These are phyloP conservation scores for Diarsia rubi DNA, from an alignment of 2,888 invertebrate genomes.

Conservation along the genomic window DNA sequence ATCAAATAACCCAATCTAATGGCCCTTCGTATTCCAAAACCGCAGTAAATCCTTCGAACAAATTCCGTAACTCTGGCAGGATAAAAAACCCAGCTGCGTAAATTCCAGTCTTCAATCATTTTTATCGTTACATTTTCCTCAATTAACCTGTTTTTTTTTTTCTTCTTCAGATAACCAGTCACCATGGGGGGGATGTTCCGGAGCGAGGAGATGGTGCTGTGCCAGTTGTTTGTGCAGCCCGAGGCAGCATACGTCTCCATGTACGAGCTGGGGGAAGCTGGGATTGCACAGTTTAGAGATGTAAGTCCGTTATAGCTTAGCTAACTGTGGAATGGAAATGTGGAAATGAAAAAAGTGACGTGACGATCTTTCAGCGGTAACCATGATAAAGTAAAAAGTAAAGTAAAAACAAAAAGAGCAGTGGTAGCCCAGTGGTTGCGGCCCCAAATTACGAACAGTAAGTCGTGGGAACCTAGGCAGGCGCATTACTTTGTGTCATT, in stretches of 20 bases:
- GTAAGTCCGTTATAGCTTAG: slow-evolving; percentile 84
- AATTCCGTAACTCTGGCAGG: too few species aligned
- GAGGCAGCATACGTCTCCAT: slow-evolving; percentile 94
- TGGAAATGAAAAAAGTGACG: not conserved
- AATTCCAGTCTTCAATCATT: not conserved
- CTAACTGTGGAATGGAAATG: too few species aligned
- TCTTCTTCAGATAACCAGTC: slow-evolving; percentile 46
- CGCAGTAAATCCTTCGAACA: too few species aligned
- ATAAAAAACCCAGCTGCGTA: not conserved
- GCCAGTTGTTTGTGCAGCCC: slow-evolving; percentile 93
- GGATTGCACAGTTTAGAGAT: slow-evolving; percentile 93
- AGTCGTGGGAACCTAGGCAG: too few species aligned
- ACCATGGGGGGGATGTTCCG: slow-evolving; percentile 91
- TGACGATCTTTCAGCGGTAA: not conserved
- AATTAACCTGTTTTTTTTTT: not conserved
- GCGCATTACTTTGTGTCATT: too few species aligned
- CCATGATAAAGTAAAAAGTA: too few species aligned
- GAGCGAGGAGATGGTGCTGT: slow-evolving; percentile 93
- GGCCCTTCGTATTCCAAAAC: too few species aligned
- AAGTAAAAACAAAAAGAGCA: too few species aligned
- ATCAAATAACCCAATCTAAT: too few species aligned
- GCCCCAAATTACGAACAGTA: too few species aligned
- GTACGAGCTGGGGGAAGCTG: slow-evolving; percentile 93
- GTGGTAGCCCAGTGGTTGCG: too few species aligned
- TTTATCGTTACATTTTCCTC: not conserved